Base-by-base conservation (phyloP, 2,113 vertebrate genomes). In the Clarias magur region DNA sequence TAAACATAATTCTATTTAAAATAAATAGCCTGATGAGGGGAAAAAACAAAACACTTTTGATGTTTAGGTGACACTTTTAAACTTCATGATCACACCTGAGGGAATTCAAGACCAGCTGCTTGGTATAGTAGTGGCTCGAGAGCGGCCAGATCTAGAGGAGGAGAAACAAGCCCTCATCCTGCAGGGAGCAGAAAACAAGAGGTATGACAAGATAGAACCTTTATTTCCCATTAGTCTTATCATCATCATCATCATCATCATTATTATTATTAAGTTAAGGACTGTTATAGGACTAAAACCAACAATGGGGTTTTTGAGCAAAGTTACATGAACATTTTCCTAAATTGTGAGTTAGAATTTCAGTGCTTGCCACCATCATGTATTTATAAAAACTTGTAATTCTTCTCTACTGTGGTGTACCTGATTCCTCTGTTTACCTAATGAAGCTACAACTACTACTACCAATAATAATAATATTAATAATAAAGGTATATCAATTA, bases 51-150 rank as follows among this genome's bases (percentile, higher is more conserved):
- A 48, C 38, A 48, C 38, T 85, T 19, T 88, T 54, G 80, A 42
- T 67, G 63, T 87, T 30, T 65, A 98, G 97, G 97, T 98, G 68
- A 97, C 97, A 0, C 92, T 97, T 75, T 70, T 99, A 87, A 98
- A 98, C 92, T 98, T 98, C 93, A 98, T 97, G 97, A 97, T 98
- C 90, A 97, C 97, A 23, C 93, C 95, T 3, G 95, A 97, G 85
- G 97, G 96, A 57, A 96, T 98, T 95, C 96, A 98, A 84, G 97
- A 98, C 90, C 97, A 98, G 90, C 95, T 97, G 42, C 93, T 98
- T 87, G 97, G 97, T 75, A 97, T 98, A 17, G 97, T 97, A 70
- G 97, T 97, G 90, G 96, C 97, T 0, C 93, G 94, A 68, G 97
- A 99, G 91, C 96, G 97, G 82, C 97, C 97, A 0, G 97, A 98